A percentile compares a stretch with the other conserved stretches of the same genome.
Conservation (phyloP, 1,140 invertebrate species). For the Hydropsyche tenuis region DNA sequence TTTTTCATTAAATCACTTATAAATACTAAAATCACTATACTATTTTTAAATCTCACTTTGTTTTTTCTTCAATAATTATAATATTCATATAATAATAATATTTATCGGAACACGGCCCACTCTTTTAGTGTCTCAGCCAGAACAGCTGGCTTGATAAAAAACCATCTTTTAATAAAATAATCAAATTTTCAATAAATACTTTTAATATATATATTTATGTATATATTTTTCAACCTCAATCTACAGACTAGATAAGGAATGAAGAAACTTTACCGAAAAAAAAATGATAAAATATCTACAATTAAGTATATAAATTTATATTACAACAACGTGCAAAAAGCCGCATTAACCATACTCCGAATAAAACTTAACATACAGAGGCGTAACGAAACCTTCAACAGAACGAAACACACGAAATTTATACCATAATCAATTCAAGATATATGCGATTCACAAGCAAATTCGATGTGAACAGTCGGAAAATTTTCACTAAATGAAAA, state of each 20-base stretch:
- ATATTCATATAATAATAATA: conserved; percentile 15
- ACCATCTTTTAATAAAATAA: conserved; percentile 28
- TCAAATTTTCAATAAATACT: conserved; percentile 20
- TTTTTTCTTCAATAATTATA: conserved; percentile 25
- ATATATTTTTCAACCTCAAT: conserved; percentile 26
- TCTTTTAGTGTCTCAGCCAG: conserved; percentile 21
- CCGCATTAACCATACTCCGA: too few species aligned
- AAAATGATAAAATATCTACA: neutral
- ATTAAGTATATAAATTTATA: neutral
- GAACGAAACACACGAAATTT: too few species aligned
- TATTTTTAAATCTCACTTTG: conserved; percentile 49
- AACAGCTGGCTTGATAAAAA: conserved; percentile 21
- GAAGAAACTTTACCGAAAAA: neutral
- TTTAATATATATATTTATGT: neutral
- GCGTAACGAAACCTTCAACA: too few species aligned
- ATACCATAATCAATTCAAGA: too few species aligned
- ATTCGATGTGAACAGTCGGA: too few species aligned
- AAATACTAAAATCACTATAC: conserved; percentile 29
- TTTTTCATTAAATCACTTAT: conserved; percentile 18
- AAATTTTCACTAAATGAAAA: too few species aligned
- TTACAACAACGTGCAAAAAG: too few species aligned
- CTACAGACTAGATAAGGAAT: conserved; percentile 36
- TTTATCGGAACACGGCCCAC: conserved; percentile 34
- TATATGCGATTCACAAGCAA: too few species aligned
- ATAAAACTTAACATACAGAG: too few species aligned